These are phyloP conservation scores for Baryphthengus martii DNA, from an alignment of 2,113 vertebrate genomes.

Conservation along the genomic window DNA sequence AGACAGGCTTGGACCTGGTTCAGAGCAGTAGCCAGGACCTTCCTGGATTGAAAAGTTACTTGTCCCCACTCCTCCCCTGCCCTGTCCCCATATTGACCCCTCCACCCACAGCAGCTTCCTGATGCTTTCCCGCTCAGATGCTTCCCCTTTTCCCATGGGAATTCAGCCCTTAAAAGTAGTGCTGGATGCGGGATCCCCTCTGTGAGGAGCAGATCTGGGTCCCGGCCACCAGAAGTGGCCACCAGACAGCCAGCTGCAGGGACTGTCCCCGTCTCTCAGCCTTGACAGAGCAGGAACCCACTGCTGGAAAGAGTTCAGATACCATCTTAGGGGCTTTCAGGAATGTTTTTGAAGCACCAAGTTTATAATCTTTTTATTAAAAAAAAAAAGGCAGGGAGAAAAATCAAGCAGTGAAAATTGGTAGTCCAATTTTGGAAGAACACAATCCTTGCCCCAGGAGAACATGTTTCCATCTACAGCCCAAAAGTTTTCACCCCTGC, in stretches of 20 bases:
- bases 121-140: rapidly evolving
- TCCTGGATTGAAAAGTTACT: not conserved
- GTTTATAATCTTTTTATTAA: too few species aligned
- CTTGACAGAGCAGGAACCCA: not conserved
- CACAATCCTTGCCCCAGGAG: not conserved
- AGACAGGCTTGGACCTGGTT: not conserved
- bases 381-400: too few species aligned
- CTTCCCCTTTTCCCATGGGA: not conserved
- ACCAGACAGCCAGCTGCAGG: not conserved
- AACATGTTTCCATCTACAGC: rapidly evolving
- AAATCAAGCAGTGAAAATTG: not conserved
- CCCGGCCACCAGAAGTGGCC: not conserved
- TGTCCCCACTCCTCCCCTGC: not conserved
- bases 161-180: rapidly evolving
- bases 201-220: rapidly evolving
- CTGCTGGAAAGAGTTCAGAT: not conserved
- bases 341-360: not conserved
- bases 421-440: not conserved
- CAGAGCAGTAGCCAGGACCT: not conserved
- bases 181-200: rapidly evolving
- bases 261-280: not conserved
- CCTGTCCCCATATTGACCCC: not conserved
- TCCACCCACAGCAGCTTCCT: not conserved
- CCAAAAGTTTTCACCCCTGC: not conserved
- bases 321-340: rapidly evolving